These are phyloP conservation scores for Parnassius smintheus DNA, from an alignment of 2,888 invertebrate genomes.

Conservation along the genomic window DNA sequence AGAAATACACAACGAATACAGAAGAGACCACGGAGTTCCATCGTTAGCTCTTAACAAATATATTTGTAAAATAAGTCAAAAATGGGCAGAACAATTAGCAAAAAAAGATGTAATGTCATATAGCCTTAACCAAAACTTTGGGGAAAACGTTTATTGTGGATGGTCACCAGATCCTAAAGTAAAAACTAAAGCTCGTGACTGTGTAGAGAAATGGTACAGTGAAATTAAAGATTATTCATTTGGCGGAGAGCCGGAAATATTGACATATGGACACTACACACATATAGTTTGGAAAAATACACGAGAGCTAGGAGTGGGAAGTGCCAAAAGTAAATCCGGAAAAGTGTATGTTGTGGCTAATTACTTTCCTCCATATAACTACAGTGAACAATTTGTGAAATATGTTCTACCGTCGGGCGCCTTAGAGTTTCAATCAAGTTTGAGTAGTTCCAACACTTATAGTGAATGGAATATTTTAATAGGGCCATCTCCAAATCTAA, in stretches of 20 bases:
- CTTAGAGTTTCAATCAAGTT: conserved; percentile 52
- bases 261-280: conserved; percentile 85
- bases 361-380: conserved; percentile 92
- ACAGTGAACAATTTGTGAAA: conserved; percentile 84
- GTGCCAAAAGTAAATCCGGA: conserved; percentile 87
- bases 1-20: conserved; percentile 67
- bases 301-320: conserved; percentile 87
- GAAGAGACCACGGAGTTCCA: conserved; percentile 69
- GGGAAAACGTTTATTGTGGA: conserved; percentile 88
- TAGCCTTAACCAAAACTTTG: conserved; percentile 82
- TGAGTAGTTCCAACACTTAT: conserved; percentile 35
- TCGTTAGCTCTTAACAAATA: conserved; percentile 82
- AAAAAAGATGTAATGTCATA: conserved; percentile 84
- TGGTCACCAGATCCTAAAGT: conserved; percentile 84
- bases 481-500: conserved; percentile 49
- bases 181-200: conserved; percentile 84
- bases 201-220: conserved; percentile 88
- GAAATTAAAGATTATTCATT: conserved; percentile 87
- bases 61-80: conserved; percentile 83
- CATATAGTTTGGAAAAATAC: conserved; percentile 91
- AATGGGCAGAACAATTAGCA: conserved; percentile 87
- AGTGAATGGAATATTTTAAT: conserved; percentile 58
- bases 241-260: conserved; percentile 83
- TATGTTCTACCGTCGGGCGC: conserved; percentile 84
- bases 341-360: conserved; percentile 92